These are phyloP conservation scores for Dolichotis patagonum DNA, from an alignment of 2,113 vertebrate genomes.

Conservation along the genomic window DNA sequence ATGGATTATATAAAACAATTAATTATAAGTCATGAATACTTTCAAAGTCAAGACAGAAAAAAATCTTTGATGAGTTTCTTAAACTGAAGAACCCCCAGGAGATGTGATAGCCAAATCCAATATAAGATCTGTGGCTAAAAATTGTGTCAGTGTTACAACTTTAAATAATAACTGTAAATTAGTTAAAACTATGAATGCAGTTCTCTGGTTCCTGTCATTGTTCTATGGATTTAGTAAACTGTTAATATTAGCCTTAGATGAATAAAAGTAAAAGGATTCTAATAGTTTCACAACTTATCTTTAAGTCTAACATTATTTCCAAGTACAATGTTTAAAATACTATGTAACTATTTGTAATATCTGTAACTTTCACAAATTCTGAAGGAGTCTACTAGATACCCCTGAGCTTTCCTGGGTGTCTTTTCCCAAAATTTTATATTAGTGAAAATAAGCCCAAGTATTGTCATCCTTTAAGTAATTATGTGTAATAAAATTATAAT, in stretches of 20 bases:
- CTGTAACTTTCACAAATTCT: neutral
- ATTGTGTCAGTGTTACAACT: neutral
- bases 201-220: neutral
- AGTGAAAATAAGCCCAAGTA: neutral
- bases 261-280: neutral
- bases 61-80: neutral
- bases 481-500: neutral
- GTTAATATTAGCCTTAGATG: neutral
- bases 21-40: neutral
- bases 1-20: neutral
- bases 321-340: neutral
- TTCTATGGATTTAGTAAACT: neutral
- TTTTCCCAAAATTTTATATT: neutral
- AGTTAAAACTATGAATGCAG: neutral
- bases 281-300: neutral
- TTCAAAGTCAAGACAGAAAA: neutral
- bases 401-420: neutral
- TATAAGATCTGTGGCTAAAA: too few relatives aligned
- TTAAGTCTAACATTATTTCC: neutral
- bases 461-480: conserved; percentile 23
- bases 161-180: neutral
- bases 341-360: neutral
- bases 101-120: neutral
- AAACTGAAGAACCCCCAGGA: neutral
- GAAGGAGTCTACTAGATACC: neutral